phyloP scores from a whole-genome alignment of 2,888 invertebrate genomes.

The Opisthograptis luteolata region DNA sequence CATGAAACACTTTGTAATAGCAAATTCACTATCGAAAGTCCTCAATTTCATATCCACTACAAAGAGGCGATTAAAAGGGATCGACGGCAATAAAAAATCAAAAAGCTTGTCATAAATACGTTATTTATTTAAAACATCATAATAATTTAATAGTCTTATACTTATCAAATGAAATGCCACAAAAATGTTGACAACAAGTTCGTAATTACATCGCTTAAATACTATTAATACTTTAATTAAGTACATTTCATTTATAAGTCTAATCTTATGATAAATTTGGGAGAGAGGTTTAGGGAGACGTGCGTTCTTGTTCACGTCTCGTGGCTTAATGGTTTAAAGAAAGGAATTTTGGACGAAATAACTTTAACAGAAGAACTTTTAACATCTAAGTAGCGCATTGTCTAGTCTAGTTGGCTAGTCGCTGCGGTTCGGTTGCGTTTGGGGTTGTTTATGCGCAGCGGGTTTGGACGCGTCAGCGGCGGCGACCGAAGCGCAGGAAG shows the following conservation, averaged over 20 bases:
- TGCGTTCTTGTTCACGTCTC: not conserved
- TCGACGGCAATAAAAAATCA: constrained; percentile 33
- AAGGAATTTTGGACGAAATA: constrained; percentile 75
- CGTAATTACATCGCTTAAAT: constrained; percentile 54
- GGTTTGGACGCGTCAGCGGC: constrained; percentile 83
- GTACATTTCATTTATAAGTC: constrained; percentile 56
- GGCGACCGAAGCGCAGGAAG: constrained; percentile 94
- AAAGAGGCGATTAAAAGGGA: not conserved
- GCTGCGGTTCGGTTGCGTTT: constrained; percentile 41
- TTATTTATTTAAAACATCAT: constrained; percentile 79
- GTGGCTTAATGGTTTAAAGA: constrained; percentile 34
- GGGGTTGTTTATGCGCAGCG: constrained; percentile 41
- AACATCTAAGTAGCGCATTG: constrained; percentile 14
- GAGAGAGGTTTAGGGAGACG: constrained; percentile 61
- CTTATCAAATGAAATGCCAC: constrained; percentile 73
- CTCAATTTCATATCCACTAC: constrained; percentile 18
- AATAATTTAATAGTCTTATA: constrained; percentile 69
- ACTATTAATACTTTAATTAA: constrained; percentile 75
- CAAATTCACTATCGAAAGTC: constrained; percentile 14
- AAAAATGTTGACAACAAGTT: constrained; percentile 78
- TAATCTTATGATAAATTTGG: constrained; percentile 60
- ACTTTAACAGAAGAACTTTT: constrained; percentile 31
- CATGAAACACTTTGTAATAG: constrained; percentile 7
- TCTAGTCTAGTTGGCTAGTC: constrained; percentile 38
- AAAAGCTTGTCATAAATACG: constrained; percentile 77